Conservation (phyloP, 2,113 vertebrate genomes). For the Odocoileus virginianus region DNA sequence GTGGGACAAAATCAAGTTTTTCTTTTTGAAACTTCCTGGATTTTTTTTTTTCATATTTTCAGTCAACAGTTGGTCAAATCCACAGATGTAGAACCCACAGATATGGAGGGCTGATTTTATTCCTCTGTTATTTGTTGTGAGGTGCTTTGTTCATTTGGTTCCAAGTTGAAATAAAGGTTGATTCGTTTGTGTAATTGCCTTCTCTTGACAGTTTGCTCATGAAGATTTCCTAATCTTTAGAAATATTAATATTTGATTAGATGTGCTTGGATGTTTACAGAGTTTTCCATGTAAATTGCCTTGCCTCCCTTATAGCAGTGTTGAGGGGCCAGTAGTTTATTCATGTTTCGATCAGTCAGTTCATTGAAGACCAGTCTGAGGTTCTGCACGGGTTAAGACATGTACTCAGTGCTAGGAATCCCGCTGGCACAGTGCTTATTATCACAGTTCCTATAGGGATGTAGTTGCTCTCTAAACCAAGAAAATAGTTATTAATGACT, state of each 20-base stretch:
- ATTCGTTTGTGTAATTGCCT: slow-evolving; percentile 2
- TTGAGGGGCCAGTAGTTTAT: background rate
- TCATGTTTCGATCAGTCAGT: background rate
- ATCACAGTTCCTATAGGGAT: background rate
- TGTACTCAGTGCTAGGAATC: background rate
- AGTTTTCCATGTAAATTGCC: background rate
- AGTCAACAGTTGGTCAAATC: background rate
- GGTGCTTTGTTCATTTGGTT: background rate
- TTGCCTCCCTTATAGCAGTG: background rate
- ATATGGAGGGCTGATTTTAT: background rate
- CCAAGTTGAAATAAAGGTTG: background rate
- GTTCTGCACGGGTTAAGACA: background rate
- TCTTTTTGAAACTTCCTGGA: background rate
- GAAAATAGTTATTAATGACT: background rate
- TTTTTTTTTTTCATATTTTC: background rate
- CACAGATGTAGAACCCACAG: background rate
- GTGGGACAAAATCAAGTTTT: background rate
- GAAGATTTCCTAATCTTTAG: background rate
- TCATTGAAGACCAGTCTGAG: background rate
- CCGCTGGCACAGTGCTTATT: background rate
- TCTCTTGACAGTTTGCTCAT: background rate
- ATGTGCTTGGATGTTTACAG: background rate
- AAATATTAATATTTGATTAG: background rate
- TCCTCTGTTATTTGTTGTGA: background rate
- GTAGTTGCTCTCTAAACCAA: background rate